These are phyloP conservation scores for Bombus consobrinus DNA, from an alignment of 1,140 invertebrate species.

Conservation along the genomic window DNA sequence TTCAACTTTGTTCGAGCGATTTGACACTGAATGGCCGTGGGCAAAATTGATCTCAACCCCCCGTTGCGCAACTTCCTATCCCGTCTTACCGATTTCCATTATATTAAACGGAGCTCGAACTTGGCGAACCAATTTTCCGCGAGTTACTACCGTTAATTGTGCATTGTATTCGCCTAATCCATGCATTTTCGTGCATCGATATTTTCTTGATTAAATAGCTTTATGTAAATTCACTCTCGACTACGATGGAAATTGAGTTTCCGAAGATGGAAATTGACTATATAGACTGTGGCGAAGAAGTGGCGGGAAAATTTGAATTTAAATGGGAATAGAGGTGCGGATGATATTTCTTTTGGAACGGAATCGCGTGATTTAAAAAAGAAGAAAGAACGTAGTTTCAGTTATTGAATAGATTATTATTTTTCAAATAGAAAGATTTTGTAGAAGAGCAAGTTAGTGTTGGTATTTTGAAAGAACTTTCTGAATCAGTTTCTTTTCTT, in stretches of 20 bases:
- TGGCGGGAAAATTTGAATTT: conserved; percentile 9
- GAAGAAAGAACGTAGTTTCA: background rate
- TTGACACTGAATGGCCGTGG: conserved; percentile 9
- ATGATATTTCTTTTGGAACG: background rate
- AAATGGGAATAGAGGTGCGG: background rate
- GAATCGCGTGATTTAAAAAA: too few species aligned
- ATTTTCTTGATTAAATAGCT: conserved; percentile 5
- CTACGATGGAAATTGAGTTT: background rate
- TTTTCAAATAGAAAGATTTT: background rate
- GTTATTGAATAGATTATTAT: background rate
- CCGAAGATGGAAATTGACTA: background rate
- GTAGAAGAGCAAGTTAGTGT: background rate
- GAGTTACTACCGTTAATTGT: conserved; percentile 3
- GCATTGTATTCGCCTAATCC: background rate
- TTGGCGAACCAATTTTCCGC: conserved; percentile 1
- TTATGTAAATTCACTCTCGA: background rate
- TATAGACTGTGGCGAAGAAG: background rate
- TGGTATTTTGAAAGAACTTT: too few species aligned
- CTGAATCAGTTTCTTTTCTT: too few species aligned
- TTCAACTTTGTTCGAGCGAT: conserved; percentile 29
- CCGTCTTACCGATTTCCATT: conserved; percentile 20
- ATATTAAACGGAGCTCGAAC: conserved; percentile 6
- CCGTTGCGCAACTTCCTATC: background rate
- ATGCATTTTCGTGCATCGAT: background rate
- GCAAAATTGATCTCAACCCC: conserved; percentile 11